Evolutionary conservation across 2,113 vertebrate species (phyloP).

Genomic region (Leucosticte australis): DNA sequence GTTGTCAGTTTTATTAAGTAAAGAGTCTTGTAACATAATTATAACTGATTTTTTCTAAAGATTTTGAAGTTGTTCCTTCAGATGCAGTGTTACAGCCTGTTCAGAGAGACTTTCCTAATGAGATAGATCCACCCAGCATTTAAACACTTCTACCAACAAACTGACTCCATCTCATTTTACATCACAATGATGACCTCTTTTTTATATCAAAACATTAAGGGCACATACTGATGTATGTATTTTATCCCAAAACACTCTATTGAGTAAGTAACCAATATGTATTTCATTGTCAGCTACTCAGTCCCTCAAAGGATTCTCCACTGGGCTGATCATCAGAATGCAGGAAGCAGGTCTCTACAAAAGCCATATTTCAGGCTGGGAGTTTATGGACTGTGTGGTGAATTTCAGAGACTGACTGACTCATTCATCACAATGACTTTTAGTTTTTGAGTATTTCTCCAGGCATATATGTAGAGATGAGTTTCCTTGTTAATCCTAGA

Average conservation of each 20-base stretch:
- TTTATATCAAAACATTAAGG: neutral
- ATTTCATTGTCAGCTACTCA: neutral
- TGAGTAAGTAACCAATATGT: neutral
- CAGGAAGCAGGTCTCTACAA: neutral
- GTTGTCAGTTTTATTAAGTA: neutral
- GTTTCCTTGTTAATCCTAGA: neutral
- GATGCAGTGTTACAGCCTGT: neutral
- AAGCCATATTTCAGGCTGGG: neutral
- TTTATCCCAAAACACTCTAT: neutral
- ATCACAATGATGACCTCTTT: neutral
- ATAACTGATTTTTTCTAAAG: neutral
- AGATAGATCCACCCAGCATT: neutral
- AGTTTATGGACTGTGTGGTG: neutral
- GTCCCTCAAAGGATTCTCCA: neutral
- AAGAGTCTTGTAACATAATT: neutral
- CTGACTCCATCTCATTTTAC: neutral
- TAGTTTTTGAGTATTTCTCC: neutral
- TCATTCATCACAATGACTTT: neutral
- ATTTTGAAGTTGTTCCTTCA: neutral
- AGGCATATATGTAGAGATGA: fast-evolving
- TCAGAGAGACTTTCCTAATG: neutral
- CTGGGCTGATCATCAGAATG: neutral
- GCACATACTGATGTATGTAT: neutral
- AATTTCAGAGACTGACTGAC: neutral
- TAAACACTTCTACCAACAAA: neutral